phyloP scores from a whole-genome alignment of 2,113 vertebrate species.

The Cnemophilus loriae region DNA sequence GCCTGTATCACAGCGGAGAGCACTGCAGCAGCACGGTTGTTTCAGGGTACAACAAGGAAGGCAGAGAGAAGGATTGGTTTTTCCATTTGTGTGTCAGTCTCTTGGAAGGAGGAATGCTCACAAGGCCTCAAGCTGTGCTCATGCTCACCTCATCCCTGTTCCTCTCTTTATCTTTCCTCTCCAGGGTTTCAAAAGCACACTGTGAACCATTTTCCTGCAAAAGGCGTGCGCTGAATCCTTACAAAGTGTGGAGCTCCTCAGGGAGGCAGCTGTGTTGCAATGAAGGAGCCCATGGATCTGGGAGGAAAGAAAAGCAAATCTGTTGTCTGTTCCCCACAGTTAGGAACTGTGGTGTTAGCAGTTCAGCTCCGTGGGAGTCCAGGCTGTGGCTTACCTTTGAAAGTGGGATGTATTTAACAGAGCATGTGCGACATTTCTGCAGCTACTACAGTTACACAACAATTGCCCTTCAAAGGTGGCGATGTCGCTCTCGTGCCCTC shows the following conservation, averaged over 20 bases:
- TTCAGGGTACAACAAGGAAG: accelerated
- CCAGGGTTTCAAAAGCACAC: background rate
- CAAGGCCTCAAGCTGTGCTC: background rate
- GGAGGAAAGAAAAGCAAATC: background rate
- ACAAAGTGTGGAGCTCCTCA: background rate
- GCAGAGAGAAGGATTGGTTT: background rate
- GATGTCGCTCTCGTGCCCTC: accelerated
- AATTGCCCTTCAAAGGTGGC: background rate
- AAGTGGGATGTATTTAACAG: background rate
- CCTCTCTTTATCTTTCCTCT: background rate
- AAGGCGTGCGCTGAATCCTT: background rate
- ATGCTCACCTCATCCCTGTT: accelerated
- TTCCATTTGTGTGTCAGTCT: background rate
- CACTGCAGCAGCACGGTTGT: background rate
- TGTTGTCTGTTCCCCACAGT: background rate
- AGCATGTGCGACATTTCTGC: background rate
- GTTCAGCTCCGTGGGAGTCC: accelerated
- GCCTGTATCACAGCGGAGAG: accelerated
- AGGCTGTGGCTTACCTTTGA: background rate
- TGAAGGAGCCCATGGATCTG: background rate
- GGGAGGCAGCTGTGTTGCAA: background rate
- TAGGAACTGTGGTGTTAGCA: background rate
- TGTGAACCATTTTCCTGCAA: background rate
- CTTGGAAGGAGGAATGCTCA: background rate
- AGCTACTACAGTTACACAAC: background rate